A percentile compares a stretch with the other conserved stretches of the same genome.
phyloP scores from a whole-genome alignment of 1,140 invertebrate genomes.

The Saxidomus purpurata region DNA sequence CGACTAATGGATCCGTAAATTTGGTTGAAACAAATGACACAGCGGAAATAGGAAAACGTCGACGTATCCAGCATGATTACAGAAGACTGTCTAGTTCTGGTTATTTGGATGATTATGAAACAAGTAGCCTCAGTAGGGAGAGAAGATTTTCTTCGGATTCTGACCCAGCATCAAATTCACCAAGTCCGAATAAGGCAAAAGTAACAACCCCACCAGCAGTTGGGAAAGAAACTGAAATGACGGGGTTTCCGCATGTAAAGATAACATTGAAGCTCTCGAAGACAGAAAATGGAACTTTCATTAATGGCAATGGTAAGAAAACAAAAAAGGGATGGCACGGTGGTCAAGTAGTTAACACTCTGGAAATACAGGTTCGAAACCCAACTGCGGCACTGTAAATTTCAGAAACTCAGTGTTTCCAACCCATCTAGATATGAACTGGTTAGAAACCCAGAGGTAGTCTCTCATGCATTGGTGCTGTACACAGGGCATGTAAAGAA shows the following conservation, averaged over 20 bases:
- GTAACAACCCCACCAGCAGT: slow-evolving; percentile 69
- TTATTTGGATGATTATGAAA: slow-evolving; percentile 84
- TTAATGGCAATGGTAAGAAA: slow-evolving; percentile 53
- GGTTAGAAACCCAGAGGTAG: too few relatives aligned
- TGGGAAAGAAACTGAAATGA: not conserved
- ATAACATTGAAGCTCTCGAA: slow-evolving; percentile 61
- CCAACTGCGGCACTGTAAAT: too few relatives aligned
- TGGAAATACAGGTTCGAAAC: too few relatives aligned
- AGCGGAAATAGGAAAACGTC: slow-evolving; percentile 81
- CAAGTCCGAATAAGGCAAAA: slow-evolving; percentile 74
- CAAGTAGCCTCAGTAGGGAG: slow-evolving; percentile 78
- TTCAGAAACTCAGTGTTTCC: too few relatives aligned
- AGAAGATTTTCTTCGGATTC: slow-evolving; percentile 80
- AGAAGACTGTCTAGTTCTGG: slow-evolving; percentile 84
- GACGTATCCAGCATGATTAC: slow-evolving; percentile 83
- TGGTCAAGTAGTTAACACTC: not conserved
- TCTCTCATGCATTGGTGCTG: too few relatives aligned
- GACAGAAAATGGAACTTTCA: slow-evolving; percentile 60
- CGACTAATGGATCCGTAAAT: slow-evolving; percentile 47
- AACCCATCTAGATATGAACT: too few relatives aligned
- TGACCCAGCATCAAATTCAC: slow-evolving; percentile 71
- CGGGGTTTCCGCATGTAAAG: slow-evolving; percentile 35
- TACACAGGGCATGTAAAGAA: too few relatives aligned
- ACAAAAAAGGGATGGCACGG: not conserved
- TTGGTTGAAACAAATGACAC: slow-evolving; percentile 73